Conservation (phyloP, 2,888 invertebrate genomes). For the Eilema depressum region DNA sequence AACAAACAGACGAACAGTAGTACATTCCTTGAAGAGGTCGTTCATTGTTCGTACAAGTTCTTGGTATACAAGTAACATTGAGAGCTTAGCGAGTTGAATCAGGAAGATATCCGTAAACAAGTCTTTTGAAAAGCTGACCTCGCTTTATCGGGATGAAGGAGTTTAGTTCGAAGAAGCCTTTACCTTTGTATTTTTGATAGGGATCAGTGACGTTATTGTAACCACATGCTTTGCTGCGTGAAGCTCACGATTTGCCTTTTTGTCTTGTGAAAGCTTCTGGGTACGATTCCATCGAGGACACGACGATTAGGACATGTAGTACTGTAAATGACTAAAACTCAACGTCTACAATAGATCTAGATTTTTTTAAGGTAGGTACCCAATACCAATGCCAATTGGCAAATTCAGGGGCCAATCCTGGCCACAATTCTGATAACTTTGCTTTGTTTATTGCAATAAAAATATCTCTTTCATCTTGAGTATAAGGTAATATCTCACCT, state of each 20-base stretch:
- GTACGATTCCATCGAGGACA: not conserved
- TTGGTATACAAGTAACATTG: slow-evolving; percentile 63
- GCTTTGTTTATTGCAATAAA: too few species aligned
- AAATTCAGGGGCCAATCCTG: too few species aligned
- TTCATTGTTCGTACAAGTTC: slow-evolving; percentile 57
- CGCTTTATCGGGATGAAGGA: slow-evolving; percentile 57
- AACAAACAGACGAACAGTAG: slow-evolving; percentile 60
- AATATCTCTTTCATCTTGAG: not conserved
- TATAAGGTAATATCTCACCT: not conserved
- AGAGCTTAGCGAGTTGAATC: slow-evolving; percentile 46
- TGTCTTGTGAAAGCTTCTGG: not conserved
- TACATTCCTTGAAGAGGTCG: slow-evolving; percentile 49
- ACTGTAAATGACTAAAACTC: not conserved
- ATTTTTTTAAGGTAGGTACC: not conserved
- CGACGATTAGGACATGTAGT: not conserved
- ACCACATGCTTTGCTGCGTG: slow-evolving; percentile 18
- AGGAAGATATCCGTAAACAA: slow-evolving; percentile 53
- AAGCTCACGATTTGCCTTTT: slow-evolving; percentile 34
- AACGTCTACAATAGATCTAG: not conserved
- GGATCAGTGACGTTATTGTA: slow-evolving; percentile 28
- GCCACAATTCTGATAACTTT: too few species aligned
- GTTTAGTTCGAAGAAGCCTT: slow-evolving; percentile 55
- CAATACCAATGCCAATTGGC: not conserved
- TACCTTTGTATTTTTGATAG: slow-evolving; percentile 43
- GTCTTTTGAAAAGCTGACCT: slow-evolving; percentile 64